phyloP scores from a whole-genome alignment of 2,113 vertebrate species.

The Passerina amoena region DNA sequence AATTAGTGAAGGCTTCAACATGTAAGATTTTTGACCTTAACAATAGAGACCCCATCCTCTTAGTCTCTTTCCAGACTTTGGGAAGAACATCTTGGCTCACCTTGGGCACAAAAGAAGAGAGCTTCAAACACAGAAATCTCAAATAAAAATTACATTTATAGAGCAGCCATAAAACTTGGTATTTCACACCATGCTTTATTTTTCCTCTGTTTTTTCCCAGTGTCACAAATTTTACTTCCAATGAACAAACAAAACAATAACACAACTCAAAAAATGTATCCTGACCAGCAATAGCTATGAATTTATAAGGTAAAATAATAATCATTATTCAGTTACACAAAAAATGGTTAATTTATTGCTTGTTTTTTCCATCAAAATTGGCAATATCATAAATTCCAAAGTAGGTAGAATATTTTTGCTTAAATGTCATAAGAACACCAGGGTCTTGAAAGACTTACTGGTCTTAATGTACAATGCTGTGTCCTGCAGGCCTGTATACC shows the following conservation, averaged over 20 bases:
- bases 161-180: neutral
- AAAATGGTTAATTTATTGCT: neutral
- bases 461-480: neutral
- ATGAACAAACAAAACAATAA: neutral
- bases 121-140: neutral
- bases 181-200: neutral
- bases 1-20: neutral
- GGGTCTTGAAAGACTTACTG: neutral
- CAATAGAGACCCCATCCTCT: neutral
- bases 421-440: neutral
- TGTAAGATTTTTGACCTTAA: neutral
- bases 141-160: neutral
- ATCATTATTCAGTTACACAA: neutral
- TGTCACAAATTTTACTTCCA: neutral
- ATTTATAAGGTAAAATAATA: neutral
- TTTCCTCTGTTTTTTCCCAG: neutral
- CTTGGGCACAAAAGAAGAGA: neutral
- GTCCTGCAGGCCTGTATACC: accelerated
- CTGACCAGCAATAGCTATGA: neutral
- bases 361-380: neutral
- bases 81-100: neutral
- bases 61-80: neutral
- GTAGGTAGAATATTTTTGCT: neutral
- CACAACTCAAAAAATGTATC: neutral
- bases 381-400: neutral